These are phyloP conservation scores for Epirrhoe tristata DNA, from an alignment of 2,888 invertebrate genomes.

Conservation along the genomic window DNA sequence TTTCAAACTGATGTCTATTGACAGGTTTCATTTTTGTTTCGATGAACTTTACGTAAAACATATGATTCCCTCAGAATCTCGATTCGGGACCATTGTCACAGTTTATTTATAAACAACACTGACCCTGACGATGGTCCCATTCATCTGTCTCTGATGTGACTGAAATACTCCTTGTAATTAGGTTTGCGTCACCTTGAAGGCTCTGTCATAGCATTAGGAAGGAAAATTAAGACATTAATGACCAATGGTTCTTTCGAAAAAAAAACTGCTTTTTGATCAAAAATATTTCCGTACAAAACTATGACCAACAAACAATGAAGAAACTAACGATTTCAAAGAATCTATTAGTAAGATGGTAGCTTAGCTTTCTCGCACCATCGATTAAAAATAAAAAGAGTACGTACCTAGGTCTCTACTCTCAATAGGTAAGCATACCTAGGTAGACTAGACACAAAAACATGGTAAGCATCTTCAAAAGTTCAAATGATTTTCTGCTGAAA, in stretches of 20 bases:
- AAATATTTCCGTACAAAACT: not conserved
- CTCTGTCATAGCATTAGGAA: conserved; percentile 26
- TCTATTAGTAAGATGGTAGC: too few relatives aligned
- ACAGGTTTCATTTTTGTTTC: not conserved
- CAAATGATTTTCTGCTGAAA: too few relatives aligned
- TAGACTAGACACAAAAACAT: too few relatives aligned
- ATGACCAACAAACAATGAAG: too few relatives aligned
- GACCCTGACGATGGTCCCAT: conserved; percentile 40
- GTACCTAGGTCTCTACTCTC: too few relatives aligned
- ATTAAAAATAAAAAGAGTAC: too few relatives aligned
- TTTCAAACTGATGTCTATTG: not conserved
- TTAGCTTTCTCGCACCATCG: too few relatives aligned
- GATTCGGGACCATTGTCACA: conserved; percentile 30
- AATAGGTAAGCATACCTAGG: too few relatives aligned
- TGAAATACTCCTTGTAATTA: conserved; percentile 42
- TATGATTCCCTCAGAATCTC: conserved; percentile 16
- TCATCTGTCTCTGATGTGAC: conserved; percentile 29
- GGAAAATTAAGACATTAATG: not conserved
- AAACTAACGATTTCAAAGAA: too few relatives aligned
- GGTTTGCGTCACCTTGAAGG: conserved; percentile 33
- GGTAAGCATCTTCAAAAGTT: too few relatives aligned
- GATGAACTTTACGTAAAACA: conserved; percentile 2
- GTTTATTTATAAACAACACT: conserved; percentile 43
- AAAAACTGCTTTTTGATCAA: not conserved
- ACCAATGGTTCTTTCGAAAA: not conserved